phyloP scores from a whole-genome alignment of 2,797 vertebrate species.

The Hyperoplus immaculatus region DNA sequence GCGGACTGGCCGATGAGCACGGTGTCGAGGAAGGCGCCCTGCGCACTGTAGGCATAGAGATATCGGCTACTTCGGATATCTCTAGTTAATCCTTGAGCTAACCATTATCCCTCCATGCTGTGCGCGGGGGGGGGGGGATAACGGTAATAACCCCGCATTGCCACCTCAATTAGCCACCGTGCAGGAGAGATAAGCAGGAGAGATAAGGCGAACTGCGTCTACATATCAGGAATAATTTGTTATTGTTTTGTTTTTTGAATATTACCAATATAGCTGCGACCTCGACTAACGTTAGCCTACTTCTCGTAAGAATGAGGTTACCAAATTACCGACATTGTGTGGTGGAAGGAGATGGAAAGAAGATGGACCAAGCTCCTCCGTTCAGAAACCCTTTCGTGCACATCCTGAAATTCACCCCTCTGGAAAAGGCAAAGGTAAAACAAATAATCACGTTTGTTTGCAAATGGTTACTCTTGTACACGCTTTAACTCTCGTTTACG shows the following conservation, averaged over 20 bases:
- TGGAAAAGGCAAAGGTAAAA: slow-evolving; percentile 94
- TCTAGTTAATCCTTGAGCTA: slow-evolving; percentile 78
- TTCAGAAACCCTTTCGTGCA: slow-evolving; percentile 95
- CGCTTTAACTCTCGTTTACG: too few relatives aligned
- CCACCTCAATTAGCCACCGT: slow-evolving; percentile 74
- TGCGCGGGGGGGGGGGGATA: slow-evolving; percentile 52
- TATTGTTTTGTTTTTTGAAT: slow-evolving; percentile 18
- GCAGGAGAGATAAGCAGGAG: slow-evolving; percentile 45
- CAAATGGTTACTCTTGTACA: too few relatives aligned
- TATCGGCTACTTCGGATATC: slow-evolving; percentile 74
- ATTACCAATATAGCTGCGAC: slow-evolving; percentile 8
- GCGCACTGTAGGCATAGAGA: slow-evolving; percentile 60
- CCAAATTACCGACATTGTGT: slow-evolving; percentile 80
- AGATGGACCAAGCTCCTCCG: slow-evolving; percentile 89
- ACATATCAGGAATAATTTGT: slow-evolving; percentile 5
- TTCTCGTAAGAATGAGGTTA: slow-evolving; percentile 86
- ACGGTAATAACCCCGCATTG: slow-evolving; percentile 69
- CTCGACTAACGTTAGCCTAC: slow-evolving; percentile 10
- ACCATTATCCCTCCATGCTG: slow-evolving; percentile 78
- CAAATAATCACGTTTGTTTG: background rate
- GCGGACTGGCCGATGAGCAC: slow-evolving; percentile 43
- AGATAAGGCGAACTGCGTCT: slow-evolving; percentile 53
- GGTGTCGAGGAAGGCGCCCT: slow-evolving; percentile 65
- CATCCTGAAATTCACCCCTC: slow-evolving; percentile 89
- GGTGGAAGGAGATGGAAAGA: slow-evolving; percentile 84